These are phyloP conservation scores for Diadema setosum DNA, from an alignment of 35 echinoderm and acorn worm genomes.

Conservation along the genomic window DNA sequence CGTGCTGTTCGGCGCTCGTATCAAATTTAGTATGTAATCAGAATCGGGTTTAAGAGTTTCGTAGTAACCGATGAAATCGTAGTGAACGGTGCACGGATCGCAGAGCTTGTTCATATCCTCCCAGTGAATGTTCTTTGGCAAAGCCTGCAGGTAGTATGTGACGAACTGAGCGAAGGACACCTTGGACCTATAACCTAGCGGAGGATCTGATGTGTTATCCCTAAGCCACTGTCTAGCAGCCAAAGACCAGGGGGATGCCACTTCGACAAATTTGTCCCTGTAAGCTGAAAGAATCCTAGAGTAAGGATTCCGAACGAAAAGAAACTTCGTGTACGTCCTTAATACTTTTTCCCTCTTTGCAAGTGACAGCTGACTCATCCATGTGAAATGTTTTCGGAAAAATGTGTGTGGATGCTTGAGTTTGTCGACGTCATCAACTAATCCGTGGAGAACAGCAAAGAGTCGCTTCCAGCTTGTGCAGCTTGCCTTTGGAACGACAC, in stretches of 20 bases:
- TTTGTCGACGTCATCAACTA: neutral
- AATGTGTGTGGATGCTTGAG: neutral
- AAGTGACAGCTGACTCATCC: neutral
- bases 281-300: constrained; percentile 54
- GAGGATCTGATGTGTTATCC: neutral
- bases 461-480: neutral
- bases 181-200: too few relatives aligned
- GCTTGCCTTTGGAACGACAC: neutral
- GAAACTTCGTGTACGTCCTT: constrained; percentile 13
- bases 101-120: constrained; percentile 42
- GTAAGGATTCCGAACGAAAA: constrained; percentile 72
- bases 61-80: constrained; percentile 49
- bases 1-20: neutral
- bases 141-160: neutral
- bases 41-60: constrained; percentile 53
- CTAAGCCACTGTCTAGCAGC: neutral
- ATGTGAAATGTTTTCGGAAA: neutral
- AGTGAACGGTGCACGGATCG: constrained; percentile 49
- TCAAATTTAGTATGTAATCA: neutral
- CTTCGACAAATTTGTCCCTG: constrained; percentile 43
- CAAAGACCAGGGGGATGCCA: too few relatives aligned
- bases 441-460: too few relatives aligned
- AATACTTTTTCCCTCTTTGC: neutral
- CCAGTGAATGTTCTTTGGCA: constrained; percentile 26
- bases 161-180: constrained; percentile 65